A percentile compares a stretch with the other conserved stretches of the same genome.
Conservation (phyloP, 1,140 invertebrate genomes). For the Lerema accius region DNA sequence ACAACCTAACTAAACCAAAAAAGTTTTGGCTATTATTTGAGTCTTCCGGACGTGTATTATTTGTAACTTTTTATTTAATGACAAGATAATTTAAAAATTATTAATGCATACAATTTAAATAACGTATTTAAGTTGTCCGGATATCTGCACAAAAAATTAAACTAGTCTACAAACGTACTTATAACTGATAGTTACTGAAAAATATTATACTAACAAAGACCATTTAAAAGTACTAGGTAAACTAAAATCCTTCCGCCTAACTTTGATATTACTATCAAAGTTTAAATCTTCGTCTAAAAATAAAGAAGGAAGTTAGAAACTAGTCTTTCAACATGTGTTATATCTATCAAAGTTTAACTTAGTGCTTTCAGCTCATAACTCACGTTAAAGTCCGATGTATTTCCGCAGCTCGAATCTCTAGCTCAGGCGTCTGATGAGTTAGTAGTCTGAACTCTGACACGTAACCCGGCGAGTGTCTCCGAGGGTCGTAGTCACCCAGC, state of each 20-base stretch:
- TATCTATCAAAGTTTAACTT: background rate
- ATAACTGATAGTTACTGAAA: no score
- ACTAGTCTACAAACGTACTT: no score
- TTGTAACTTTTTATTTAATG: no score
- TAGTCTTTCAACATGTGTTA: background rate
- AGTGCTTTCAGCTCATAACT: conserved; percentile 58
- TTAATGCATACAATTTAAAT: no score
- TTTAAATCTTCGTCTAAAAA: background rate
- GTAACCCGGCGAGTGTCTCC: conserved; percentile 94
- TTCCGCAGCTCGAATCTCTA: conserved; percentile 94
- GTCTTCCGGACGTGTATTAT: no score
- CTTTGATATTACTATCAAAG: background rate
- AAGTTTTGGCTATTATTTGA: no score
- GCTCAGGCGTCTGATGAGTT: conserved; percentile 95
- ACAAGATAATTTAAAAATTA: no score
- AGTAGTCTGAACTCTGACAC: conserved; percentile 98
- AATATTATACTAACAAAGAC: no score
- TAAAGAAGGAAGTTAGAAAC: background rate
- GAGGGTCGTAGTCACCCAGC: conserved; percentile 97
- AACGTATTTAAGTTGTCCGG: no score
- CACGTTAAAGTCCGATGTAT: conserved; percentile 94
- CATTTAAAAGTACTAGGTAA: no score
- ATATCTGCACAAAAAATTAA: no score
- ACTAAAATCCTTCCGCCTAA: background rate
- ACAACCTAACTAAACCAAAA: no score